These are phyloP conservation scores for Chrosomus eos DNA, from an alignment of 2,797 vertebrate genomes.

Conservation along the genomic window DNA sequence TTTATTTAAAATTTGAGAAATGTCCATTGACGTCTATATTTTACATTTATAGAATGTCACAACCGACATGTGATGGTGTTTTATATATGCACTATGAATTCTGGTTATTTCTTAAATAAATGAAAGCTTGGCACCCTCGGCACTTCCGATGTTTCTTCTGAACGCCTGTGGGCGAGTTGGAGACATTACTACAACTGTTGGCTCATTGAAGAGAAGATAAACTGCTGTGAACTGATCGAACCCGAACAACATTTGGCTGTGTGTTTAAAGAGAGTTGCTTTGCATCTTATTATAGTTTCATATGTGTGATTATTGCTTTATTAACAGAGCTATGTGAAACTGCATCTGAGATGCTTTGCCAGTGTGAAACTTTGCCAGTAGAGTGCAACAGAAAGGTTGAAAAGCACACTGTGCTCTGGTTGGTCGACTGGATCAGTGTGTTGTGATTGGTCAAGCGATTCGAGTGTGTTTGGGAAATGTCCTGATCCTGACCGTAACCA, in stretches of 20 bases:
- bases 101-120: no score
- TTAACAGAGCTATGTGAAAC: conserved; percentile 72
- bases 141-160: not conserved
- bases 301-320: conserved; percentile 72
- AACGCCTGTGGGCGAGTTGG: conserved; percentile 19
- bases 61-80: not conserved
- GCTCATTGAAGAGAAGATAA: not conserved
- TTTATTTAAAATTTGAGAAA: not conserved
- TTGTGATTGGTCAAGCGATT: not conserved
- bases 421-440: not conserved
- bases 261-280: conserved; percentile 38
- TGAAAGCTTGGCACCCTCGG: no score
- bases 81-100: not conserved
- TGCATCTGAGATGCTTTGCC: not conserved
- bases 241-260: not conserved
- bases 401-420: not conserved
- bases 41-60: not conserved
- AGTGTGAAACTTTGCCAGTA: no score
- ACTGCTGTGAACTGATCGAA: conserved; percentile 10
- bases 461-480: not conserved
- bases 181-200: conserved; percentile 7
- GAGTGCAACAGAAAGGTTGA: not conserved
- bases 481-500: not conserved
- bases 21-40: not conserved
- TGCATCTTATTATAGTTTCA: conserved; percentile 67